phyloP scores from a whole-genome alignment of 2,888 invertebrate species.

The Oxystoma pomonae region DNA sequence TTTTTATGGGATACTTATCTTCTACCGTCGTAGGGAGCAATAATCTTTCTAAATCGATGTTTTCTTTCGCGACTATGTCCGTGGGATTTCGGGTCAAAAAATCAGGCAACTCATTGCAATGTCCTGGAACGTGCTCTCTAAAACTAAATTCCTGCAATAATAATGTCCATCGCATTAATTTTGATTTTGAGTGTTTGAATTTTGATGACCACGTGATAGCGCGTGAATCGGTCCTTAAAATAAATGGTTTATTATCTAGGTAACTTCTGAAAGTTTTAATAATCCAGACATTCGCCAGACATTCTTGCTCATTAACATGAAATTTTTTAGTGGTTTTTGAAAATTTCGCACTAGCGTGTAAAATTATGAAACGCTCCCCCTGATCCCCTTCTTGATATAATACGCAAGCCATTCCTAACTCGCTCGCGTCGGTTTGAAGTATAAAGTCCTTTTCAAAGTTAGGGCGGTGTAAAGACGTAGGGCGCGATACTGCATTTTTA shows the following conservation, averaged over 20 bases:
- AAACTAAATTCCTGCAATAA: background rate
- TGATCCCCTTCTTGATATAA: slow-evolving; percentile 2
- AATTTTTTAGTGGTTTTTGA: background rate
- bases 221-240: background rate
- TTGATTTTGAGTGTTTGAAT: slow-evolving; percentile 9
- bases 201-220: slow-evolving; percentile 12
- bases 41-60: background rate
- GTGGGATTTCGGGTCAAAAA: too few relatives aligned
- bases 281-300: slow-evolving; percentile 3
- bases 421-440: slow-evolving; percentile 9
- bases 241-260: slow-evolving; percentile 5
- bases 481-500: background rate
- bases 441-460: background rate
- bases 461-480: background rate
- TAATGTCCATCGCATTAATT: slow-evolving; percentile 18
- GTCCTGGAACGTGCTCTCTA: slow-evolving; percentile 11
- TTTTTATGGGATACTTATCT: too few relatives aligned
- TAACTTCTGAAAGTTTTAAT: slow-evolving; percentile 3
- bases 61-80: background rate
- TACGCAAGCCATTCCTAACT: slow-evolving; percentile 6
- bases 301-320: slow-evolving; percentile 12
- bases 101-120: slow-evolving; percentile 21
- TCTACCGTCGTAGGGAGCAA: background rate
- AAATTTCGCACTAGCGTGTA: background rate
- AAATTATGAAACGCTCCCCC: background rate